Percentiles rank a stretch among this genome's conserved stretches.
phyloP scores from a whole-genome alignment of 1,140 invertebrate genomes.

The Pantala flavescens region DNA sequence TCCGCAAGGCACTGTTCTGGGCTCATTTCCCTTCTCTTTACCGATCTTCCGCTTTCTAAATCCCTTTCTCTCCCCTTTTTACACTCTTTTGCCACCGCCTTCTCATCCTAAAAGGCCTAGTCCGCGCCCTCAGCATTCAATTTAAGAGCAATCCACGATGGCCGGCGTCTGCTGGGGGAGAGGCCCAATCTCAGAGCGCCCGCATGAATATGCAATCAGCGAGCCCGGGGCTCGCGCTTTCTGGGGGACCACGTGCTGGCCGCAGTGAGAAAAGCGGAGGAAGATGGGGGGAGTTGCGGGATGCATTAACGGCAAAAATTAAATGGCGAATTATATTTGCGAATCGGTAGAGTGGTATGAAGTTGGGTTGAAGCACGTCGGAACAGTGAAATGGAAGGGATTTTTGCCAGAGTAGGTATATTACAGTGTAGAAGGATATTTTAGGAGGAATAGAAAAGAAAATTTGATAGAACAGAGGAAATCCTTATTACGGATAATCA shows the following conservation, averaged over 20 bases:
- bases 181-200: not conserved
- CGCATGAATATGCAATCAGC: constrained; percentile 1
- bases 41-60: not conserved
- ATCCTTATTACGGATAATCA: too few relatives aligned
- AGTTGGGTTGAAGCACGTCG: too few relatives aligned
- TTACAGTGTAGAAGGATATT: too few relatives aligned
- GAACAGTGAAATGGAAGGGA: too few relatives aligned
- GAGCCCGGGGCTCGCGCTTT: not conserved
- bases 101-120: not conserved
- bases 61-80: not conserved
- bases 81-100: not conserved
- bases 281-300: not conserved
- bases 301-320: not conserved
- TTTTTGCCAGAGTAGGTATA: too few relatives aligned
- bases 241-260: not conserved
- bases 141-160: not conserved
- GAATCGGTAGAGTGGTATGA: too few relatives aligned
- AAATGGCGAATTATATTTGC: too few relatives aligned
- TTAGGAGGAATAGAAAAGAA: too few relatives aligned
- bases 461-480: too few relatives aligned
- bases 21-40: not conserved
- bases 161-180: not conserved
- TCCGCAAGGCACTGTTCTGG: too few relatives aligned
- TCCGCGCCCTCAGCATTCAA: too few relatives aligned
- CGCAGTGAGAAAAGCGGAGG: not conserved